A percentile compares a stretch with the other conserved stretches of the same genome.
Evolutionary conservation across 2,113 vertebrate species (phyloP).

Genomic region (Cebus imitator): DNA sequence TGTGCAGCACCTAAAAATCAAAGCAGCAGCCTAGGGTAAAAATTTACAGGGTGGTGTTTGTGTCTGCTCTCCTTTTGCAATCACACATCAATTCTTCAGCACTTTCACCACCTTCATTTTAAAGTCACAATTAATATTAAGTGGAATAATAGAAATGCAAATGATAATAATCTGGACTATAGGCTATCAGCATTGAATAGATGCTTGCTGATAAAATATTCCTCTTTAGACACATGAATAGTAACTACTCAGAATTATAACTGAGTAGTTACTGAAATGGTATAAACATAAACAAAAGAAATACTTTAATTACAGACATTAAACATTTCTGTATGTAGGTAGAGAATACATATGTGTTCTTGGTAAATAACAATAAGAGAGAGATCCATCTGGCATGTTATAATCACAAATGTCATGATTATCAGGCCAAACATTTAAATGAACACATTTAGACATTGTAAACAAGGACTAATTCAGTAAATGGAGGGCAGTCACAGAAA

Average conservation of each 20-base stretch:
- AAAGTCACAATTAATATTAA: background rate
- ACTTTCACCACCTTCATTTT: background rate
- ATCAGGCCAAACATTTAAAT: background rate
- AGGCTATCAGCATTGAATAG: background rate
- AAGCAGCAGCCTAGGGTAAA: background rate
- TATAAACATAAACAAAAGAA: background rate
- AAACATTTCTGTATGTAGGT: background rate
- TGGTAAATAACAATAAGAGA: background rate
- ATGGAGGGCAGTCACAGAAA: background rate
- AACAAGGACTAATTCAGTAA: background rate
- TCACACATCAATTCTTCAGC: background rate
- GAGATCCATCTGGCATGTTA: background rate
- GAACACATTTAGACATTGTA: background rate
- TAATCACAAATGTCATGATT: background rate
- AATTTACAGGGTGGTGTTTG: background rate
- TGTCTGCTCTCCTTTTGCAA: background rate
- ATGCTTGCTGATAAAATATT: background rate
- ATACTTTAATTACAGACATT: background rate
- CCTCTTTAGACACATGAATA: background rate
- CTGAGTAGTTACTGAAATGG: background rate
- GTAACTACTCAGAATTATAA: background rate
- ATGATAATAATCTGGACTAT: background rate
- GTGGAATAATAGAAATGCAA: background rate
- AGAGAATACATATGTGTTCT: background rate
- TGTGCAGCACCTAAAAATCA: background rate